phyloP scores from a whole-genome alignment of 2,888 invertebrate species.

The Entomobrya proxima region DNA sequence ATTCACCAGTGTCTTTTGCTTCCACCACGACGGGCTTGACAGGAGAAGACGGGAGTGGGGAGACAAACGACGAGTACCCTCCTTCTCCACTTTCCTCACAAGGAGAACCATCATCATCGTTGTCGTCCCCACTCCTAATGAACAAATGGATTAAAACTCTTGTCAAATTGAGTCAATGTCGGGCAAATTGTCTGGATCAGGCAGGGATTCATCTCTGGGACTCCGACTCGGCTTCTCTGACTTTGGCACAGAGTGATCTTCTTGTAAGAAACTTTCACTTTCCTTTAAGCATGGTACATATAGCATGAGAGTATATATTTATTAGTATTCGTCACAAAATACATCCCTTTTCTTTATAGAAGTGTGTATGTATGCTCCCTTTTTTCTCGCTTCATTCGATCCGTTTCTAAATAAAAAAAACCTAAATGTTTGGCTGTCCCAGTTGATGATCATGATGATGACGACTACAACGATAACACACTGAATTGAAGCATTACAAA shows the following conservation, averaged over 20 bases:
- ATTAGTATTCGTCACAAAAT: neutral
- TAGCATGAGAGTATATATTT: neutral
- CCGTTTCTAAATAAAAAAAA: neutral
- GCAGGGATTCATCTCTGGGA: constrained; percentile 19
- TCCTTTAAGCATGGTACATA: neutral
- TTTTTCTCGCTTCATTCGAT: neutral
- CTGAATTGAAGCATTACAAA: constrained; percentile 32
- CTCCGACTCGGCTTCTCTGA: no score
- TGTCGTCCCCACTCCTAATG: constrained; percentile 43
- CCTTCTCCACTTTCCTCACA: neutral
- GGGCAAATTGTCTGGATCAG: constrained; percentile 64
- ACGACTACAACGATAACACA: neutral
- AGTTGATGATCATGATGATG: neutral
- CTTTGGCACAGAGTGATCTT: neutral
- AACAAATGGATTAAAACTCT: constrained; percentile 65
- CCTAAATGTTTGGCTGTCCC: neutral
- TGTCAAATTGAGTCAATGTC: constrained; percentile 67
- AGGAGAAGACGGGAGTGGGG: neutral
- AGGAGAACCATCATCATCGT: neutral
- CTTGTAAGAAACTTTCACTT: constrained; percentile 6
- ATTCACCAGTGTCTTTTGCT: neutral
- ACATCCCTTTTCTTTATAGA: no score
- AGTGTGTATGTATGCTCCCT: no score
- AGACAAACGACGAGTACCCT: neutral
- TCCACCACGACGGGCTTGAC: neutral